Evolutionary conservation across 1,140 invertebrate species (phyloP), one percentile per base, ranked within the genome.

Genomic region (Drosophila athabasca): DNA sequence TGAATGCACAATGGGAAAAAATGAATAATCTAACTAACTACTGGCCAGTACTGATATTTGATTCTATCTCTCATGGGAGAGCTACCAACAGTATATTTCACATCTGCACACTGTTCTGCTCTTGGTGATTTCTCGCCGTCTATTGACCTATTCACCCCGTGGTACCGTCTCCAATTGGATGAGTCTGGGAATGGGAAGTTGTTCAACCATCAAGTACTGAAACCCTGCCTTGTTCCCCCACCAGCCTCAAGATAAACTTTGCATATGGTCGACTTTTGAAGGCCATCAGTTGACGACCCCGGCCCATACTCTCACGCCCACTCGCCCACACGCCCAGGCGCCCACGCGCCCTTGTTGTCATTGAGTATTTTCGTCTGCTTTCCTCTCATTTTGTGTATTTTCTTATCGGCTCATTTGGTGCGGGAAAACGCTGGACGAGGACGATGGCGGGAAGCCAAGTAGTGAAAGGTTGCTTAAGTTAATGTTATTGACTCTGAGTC

Each of bases 401-500:
- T 24, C 46, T 46, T 50, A 50, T 48, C 58, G 58, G 26, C 26
- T 52, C 29, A 45, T 39, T 54, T 62, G 39, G 17, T 13, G 35
- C 8, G 26, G 6, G 15, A n/a, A 7, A 50, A 6, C 19, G 48
- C 8, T 51, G 19, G 61, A 44, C 17, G 45, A 35, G 39, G 50
- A 13, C 9, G 57, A 45, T 6, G 24, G 15, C 26, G 57, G 45
- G 35, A 3, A 13, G 35, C 45, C 24, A 19, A 54, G 54, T 60
- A 60, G 55, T 66, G 69, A 58, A 65, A 66, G 62, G 57, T 58
- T 67, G 61, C 69, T 76, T 76, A 62, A 72, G 45, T 76, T 73
- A 62, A 76, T 76, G 69, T 72, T 76, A 65, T 73, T 73, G 62
- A 76, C 69, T 71, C 60, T 65, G 45, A 53, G 68, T 76, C 61